These are phyloP conservation scores for Eristalis tenax DNA, from an alignment of 2,888 invertebrate species.

Conservation along the genomic window DNA sequence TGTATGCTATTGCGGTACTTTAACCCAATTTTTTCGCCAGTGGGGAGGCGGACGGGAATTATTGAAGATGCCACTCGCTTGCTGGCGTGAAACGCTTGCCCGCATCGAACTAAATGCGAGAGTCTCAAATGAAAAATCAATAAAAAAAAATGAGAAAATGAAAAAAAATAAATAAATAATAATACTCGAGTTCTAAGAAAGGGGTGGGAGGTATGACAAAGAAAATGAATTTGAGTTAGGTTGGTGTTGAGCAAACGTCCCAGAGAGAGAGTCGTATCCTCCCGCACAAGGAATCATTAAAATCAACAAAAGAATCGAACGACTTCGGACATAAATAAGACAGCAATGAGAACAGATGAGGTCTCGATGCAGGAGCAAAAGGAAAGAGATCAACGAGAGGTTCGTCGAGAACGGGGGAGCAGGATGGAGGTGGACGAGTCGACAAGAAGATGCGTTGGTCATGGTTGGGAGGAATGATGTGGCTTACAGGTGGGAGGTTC, in stretches of 20 bases:
- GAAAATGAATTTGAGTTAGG: slow-evolving; percentile 7
- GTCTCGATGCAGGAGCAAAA: neutral
- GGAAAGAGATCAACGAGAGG: neutral
- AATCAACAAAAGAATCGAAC: slow-evolving; percentile 32
- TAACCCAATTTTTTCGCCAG: slow-evolving; percentile 54
- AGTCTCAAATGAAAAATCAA: slow-evolving; percentile 59
- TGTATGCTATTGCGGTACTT: slow-evolving; percentile 54
- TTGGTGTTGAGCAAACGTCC: too few relatives aligned
- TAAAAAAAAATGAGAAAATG: slow-evolving; percentile 44
- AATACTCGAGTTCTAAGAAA: slow-evolving; percentile 2
- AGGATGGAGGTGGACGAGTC: neutral
- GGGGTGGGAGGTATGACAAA: slow-evolving; percentile 18
- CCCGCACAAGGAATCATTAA: slow-evolving; percentile 5
- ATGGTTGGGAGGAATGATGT: neutral
- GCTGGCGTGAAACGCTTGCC: neutral
- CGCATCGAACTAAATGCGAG: slow-evolving; percentile 13
- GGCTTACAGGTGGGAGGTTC: neutral
- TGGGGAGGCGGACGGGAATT: slow-evolving; percentile 43
- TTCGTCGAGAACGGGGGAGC: neutral
- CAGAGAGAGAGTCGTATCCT: neutral
- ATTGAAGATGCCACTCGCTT: slow-evolving; percentile 50
- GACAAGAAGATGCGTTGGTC: neutral
- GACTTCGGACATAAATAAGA: slow-evolving; percentile 22
- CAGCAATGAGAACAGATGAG: slow-evolving; percentile 23
- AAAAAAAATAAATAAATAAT: too few relatives aligned